A percentile compares a stretch with the other conserved stretches of the same genome.
phyloP scores from a whole-genome alignment of 2,797 vertebrate genomes.

The Leptoclinus maculatus region DNA sequence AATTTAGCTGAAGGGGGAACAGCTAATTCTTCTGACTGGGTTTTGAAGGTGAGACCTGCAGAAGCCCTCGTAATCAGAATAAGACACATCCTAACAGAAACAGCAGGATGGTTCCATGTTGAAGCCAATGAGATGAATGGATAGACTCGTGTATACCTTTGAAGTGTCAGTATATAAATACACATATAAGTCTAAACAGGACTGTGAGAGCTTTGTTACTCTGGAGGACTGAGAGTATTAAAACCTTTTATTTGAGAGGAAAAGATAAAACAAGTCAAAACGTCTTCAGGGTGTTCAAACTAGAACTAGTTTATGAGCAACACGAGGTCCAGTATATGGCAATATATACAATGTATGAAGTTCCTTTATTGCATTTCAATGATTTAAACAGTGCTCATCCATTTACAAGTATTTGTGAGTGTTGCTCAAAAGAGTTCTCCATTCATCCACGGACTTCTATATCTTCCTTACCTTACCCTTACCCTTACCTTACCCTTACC shows the following conservation, averaged over 20 bases:
- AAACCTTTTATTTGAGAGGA: slow-evolving; percentile 3
- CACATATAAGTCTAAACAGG: neutral
- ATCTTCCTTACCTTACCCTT: no score
- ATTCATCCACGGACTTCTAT: slow-evolving; percentile 19
- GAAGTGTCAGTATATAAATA: neutral
- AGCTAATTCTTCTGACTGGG: slow-evolving; percentile 52
- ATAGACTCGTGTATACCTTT: slow-evolving; percentile 10
- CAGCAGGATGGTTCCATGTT: slow-evolving; percentile 3
- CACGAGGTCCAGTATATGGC: neutral
- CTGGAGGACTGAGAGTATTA: neutral
- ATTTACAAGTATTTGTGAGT: neutral
- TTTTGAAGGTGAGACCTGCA: slow-evolving; percentile 73
- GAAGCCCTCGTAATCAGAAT: slow-evolving; percentile 64
- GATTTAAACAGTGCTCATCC: neutral
- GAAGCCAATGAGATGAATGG: slow-evolving; percentile 40
- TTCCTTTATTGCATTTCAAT: slow-evolving; percentile 9
- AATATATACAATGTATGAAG: neutral
- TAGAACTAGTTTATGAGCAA: neutral
- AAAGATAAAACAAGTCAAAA: slow-evolving; percentile 4
- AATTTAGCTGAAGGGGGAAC: slow-evolving; percentile 70
- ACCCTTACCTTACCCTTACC: no score
- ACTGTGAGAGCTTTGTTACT: neutral
- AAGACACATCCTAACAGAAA: slow-evolving; percentile 52
- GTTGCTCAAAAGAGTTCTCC: neutral
- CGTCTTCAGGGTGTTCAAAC: neutral